Base-by-base conservation (phyloP, 1,140 invertebrate species). In the Drosophila oshimai region DNA sequence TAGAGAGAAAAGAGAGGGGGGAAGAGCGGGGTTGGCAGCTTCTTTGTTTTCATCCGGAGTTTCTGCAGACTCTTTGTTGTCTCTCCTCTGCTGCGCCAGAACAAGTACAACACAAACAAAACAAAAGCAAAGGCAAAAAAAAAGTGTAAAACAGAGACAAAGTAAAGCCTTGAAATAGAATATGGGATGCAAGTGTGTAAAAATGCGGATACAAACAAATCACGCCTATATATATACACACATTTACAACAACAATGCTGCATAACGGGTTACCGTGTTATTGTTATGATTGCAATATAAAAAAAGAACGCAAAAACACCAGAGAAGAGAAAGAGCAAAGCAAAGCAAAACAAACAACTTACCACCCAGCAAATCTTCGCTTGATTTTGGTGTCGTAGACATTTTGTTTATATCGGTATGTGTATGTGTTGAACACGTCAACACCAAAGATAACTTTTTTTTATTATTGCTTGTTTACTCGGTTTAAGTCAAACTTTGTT, bases 361-460 rank as follows among this genome's bases (percentile, higher is more conserved):
- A 86, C 81, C 81, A 74, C 81, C 81, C 57, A 86, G 81, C 83
- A 86, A 86, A 86, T 86, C 81, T 86, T 86, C 81, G 44, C 71
- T 75, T 34, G 81, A 87, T 86, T 87, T 86, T 81, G 81, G 81
- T 76, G 81, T 86, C 73, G 81, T 87, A 77, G 81, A 86, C 81
- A 86, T 86, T 80, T 80, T 87, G 77, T 87, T 72, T 86, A 51
- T 65, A 37, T 68, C 49, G 64, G 29, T 73, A 55, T 71, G 29
- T 64, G 41, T 70, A 39, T 28, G 42, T 62, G 57, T 53, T 83
- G 70, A 73, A 81, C 77, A 83, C 78, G 78, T 83, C 60, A 34
- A 67, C 78, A 49, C 33, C 36, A 36, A 64, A 75, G 65, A 80
- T 86, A 84, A 86, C 79, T 75, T 70, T 80, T 60, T 65, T 71